Conservation (phyloP, 2,888 invertebrate genomes). For the Lasioglossum lativentre region DNA sequence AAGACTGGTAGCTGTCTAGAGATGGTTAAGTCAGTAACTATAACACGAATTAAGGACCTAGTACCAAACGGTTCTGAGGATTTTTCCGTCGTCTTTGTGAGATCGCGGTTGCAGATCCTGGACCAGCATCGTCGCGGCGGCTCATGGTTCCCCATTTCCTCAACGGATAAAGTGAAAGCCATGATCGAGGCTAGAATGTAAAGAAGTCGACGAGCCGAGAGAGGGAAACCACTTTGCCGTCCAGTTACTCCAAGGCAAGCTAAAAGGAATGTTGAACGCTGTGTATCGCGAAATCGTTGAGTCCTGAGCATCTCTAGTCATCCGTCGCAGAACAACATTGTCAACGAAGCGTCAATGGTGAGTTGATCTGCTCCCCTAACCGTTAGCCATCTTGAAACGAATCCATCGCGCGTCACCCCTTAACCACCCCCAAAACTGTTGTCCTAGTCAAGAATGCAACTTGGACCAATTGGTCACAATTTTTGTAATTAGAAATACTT, state of each 20-base stretch:
- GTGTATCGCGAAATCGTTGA: slow-evolving; percentile 71
- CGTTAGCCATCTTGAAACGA: neutral
- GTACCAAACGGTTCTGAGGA: neutral
- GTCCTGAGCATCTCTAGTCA: slow-evolving; percentile 65
- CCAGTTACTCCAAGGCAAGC: slow-evolving; percentile 83
- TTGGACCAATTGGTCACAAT: neutral
- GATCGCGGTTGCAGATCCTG: slow-evolving; percentile 26
- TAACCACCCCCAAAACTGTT: neutral
- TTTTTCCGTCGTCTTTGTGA: neutral
- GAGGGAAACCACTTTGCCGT: slow-evolving; percentile 68
- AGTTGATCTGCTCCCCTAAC: slow-evolving; percentile 23
- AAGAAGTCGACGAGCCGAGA: slow-evolving; percentile 74
- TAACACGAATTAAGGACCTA: neutral
- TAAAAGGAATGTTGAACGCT: slow-evolving; percentile 78
- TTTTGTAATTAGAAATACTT: neutral
- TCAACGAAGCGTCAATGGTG: slow-evolving; percentile 37
- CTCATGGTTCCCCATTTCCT: slow-evolving; percentile 61
- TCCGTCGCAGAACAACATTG: slow-evolving; percentile 49
- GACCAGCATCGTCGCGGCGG: slow-evolving; percentile 42
- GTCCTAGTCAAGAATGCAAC: neutral
- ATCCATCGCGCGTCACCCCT: neutral
- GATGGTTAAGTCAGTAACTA: neutral
- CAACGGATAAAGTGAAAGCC: slow-evolving; percentile 79
- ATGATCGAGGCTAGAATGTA: slow-evolving; percentile 78
- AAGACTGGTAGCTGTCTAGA: neutral